These are phyloP conservation scores for Lacanobia wlatinum DNA, from an alignment of 2,888 invertebrate species.

Conservation along the genomic window DNA sequence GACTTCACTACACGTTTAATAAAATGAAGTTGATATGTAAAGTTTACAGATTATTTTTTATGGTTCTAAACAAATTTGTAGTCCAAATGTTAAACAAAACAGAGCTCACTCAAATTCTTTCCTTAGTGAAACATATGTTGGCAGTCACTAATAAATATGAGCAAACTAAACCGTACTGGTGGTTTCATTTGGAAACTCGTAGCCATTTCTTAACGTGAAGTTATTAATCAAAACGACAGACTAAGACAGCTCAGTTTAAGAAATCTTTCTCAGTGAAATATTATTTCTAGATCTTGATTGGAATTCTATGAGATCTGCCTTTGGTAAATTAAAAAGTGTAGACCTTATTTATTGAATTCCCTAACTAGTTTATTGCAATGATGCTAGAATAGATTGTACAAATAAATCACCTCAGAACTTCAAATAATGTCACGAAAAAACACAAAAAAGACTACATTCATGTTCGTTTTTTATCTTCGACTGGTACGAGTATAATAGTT, in stretches of 20 bases:
- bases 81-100: too few species aligned
- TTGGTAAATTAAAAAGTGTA: constrained; percentile 23
- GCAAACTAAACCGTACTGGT: constrained; percentile 7
- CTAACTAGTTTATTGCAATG: background rate
- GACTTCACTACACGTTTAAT: background rate
- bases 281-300: constrained; percentile 48
- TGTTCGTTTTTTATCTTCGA: background rate
- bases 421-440: background rate
- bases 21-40: background rate
- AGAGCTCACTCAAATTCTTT: background rate
- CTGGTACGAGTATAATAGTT: background rate
- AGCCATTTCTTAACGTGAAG: constrained; percentile 22
- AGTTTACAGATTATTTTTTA: background rate
- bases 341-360: background rate
- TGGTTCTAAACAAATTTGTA: background rate
- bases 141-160: constrained; percentile 1
- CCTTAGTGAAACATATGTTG: background rate
- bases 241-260: constrained; percentile 40
- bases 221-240: constrained; percentile 57
- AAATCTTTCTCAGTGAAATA: constrained; percentile 64
- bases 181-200: constrained; percentile 20
- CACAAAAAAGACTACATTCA: background rate
- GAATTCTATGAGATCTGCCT: constrained; percentile 20
- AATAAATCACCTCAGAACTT: background rate
- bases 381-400: background rate